phyloP scores from a whole-genome alignment of 2,113 vertebrate genomes.

The Saccopteryx leptura region DNA sequence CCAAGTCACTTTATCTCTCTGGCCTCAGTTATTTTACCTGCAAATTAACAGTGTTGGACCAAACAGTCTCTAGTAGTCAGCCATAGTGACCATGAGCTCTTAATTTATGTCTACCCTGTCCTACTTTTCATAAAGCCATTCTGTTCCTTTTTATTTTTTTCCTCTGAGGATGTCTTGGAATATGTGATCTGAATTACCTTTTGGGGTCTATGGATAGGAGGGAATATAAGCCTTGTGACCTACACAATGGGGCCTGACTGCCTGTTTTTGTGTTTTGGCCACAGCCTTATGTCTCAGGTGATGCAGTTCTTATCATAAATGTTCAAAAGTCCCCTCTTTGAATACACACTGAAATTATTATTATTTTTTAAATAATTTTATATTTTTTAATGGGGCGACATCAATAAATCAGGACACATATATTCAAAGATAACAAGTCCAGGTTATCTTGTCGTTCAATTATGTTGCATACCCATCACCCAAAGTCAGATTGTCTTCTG shows the following conservation, averaged over 20 bases:
- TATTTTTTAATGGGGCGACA: too few relatives aligned
- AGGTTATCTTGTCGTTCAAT: too few relatives aligned
- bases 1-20: background rate
- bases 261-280: slow-evolving; percentile 1
- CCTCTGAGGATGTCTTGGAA: background rate
- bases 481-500: too few relatives aligned
- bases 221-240: background rate
- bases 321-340: background rate
- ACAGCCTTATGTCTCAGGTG: background rate
- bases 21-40: background rate
- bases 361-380: too few relatives aligned
- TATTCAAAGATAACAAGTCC: too few relatives aligned
- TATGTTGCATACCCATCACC: too few relatives aligned
- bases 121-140: background rate
- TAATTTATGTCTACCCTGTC: background rate
- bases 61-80: background rate
- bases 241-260: background rate
- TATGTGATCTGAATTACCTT: background rate
- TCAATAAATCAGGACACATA: too few relatives aligned
- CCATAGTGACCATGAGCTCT: background rate
- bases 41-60: background rate
- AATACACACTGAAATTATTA: background rate
- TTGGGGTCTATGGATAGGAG: background rate
- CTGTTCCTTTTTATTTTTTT: background rate
- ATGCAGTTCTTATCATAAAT: background rate